Percentiles rank a stretch among this genome's conserved stretches.
Conservation (phyloP, 2,888 invertebrate genomes). For the Protonemura montana region DNA sequence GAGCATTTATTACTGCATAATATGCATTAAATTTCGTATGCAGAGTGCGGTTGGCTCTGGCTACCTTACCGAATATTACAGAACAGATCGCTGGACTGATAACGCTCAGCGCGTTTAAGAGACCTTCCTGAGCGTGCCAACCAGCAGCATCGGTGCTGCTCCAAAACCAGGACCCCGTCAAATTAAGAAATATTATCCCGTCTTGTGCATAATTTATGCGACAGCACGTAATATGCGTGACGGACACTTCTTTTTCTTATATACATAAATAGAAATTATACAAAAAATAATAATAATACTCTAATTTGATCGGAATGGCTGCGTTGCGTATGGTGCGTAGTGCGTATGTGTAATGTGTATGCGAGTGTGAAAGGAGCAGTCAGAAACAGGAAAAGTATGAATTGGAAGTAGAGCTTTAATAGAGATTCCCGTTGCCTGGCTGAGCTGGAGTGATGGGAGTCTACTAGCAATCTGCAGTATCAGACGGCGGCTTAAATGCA, state of each 20-base stretch:
- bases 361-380: background rate
- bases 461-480: too few species aligned
- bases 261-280: background rate
- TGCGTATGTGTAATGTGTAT: background rate
- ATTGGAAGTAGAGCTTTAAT: too few species aligned
- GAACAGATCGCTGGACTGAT: background rate
- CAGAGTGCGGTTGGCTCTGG: background rate
- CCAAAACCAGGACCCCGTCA: conserved; percentile 5
- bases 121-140: background rate
- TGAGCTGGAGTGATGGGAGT: too few species aligned
- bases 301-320: background rate
- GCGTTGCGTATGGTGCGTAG: background rate
- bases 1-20: conserved; percentile 3
- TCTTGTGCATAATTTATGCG: background rate
- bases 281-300: background rate
- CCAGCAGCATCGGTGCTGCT: background rate
- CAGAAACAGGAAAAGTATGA: too few species aligned
- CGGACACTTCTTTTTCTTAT: background rate
- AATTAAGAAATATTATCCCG: conserved; percentile 1
- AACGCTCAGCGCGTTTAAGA: background rate
- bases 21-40: conserved; percentile 7
- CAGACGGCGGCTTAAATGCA: too few species aligned
- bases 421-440: too few species aligned
- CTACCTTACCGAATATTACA: background rate
- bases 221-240: background rate